Conservation (phyloP, 35 echinoderm and acorn worm genomes). For the Heliocidaris tuberculata region DNA sequence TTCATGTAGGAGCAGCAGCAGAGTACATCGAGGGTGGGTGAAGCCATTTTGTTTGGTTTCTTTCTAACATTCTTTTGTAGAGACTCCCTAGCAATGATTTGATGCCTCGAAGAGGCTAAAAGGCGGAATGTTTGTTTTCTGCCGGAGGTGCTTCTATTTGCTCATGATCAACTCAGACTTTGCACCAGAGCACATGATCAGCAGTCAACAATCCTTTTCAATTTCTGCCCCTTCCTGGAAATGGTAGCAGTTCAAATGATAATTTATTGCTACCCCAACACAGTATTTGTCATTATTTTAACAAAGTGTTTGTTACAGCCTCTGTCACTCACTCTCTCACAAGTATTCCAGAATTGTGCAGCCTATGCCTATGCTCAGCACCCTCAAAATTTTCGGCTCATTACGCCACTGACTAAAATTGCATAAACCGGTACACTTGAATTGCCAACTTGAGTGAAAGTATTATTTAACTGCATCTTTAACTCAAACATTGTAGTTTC, state of each 20-base stretch:
- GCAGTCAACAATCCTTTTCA: background rate
- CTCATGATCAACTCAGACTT: background rate
- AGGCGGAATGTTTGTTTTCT: background rate
- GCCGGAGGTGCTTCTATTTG: background rate
- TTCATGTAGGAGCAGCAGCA: constrained; percentile 30
- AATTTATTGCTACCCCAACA: background rate
- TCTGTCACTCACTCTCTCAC: too few species aligned
- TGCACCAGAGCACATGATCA: background rate
- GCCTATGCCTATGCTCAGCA: too few species aligned
- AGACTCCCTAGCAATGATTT: background rate
- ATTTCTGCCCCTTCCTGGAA: background rate
- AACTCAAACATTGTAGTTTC: background rate
- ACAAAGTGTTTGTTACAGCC: too few species aligned
- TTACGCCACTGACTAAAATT: too few species aligned
- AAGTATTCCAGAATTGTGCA: too few species aligned
- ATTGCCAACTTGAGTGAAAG: too few species aligned
- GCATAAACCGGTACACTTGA: background rate
- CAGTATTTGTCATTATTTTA: too few species aligned
- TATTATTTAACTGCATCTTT: background rate
- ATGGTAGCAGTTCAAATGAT: background rate
- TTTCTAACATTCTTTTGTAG: background rate
- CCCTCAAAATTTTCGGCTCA: too few species aligned
- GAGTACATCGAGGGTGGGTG: constrained; percentile 49
- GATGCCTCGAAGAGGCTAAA: background rate
- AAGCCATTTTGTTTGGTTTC: constrained; percentile 45